phyloP scores from a whole-genome alignment of 1,140 invertebrate species.

The Andricus grossulariae region DNA sequence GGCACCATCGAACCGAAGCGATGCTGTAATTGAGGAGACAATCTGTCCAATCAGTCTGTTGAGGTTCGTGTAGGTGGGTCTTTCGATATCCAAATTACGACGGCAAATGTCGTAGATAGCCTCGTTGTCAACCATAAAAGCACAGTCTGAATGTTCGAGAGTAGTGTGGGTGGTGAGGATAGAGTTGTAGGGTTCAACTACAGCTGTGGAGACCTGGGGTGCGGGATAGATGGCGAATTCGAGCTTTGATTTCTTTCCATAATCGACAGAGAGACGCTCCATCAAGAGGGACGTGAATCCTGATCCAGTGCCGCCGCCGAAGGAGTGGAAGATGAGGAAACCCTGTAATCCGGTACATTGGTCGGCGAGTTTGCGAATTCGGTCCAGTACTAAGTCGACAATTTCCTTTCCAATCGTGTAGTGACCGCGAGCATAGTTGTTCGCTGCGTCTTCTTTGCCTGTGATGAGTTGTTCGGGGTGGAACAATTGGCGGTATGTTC shows the following conservation, averaged over 20 bases:
- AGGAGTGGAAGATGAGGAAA: constrained; percentile 85
- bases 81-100: constrained; percentile 78
- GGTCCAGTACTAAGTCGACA: constrained; percentile 80
- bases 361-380: constrained; percentile 78
- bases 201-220: constrained; percentile 84
- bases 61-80: constrained; percentile 82
- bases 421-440: constrained; percentile 54
- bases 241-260: constrained; percentile 82
- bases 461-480: constrained; percentile 81
- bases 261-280: constrained; percentile 82
- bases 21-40: constrained; percentile 80
- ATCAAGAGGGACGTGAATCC: constrained; percentile 83
- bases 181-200: constrained; percentile 84
- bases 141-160: constrained; percentile 81
- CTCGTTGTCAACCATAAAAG: constrained; percentile 84
- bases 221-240: constrained; percentile 84
- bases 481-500: constrained; percentile 78
- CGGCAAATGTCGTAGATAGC: constrained; percentile 85
- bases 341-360: constrained; percentile 80
- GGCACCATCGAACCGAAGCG: constrained; percentile 69
- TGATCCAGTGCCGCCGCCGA: constrained; percentile 85
- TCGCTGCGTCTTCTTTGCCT: constrained; percentile 63
- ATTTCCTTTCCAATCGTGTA: constrained; percentile 86
- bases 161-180: constrained; percentile 80
- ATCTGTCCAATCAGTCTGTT: constrained; percentile 81